A percentile compares a stretch with the other conserved stretches of the same genome.
These are phyloP conservation scores for Phodopus roborovskii DNA, from an alignment of 2,113 vertebrate species.

Conservation along the genomic window DNA sequence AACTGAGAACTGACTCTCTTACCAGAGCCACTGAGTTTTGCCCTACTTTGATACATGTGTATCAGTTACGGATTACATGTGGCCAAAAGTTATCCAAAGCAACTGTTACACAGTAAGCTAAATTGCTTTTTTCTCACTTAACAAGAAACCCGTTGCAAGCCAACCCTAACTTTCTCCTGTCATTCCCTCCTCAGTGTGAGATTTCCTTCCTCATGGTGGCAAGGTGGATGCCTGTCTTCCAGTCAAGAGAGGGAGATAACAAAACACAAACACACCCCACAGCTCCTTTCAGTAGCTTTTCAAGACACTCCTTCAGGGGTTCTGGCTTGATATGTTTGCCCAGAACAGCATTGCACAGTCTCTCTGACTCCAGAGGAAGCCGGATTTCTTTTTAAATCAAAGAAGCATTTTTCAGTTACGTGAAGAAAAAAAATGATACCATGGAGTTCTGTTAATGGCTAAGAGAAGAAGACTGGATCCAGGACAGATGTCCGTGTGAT, in stretches of 20 bases:
- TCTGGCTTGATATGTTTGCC: background rate
- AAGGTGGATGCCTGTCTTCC: background rate
- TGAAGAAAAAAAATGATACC: background rate
- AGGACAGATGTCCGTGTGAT: too few relatives aligned
- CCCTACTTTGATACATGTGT: background rate
- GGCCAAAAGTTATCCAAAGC: background rate
- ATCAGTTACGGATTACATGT: background rate
- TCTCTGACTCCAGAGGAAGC: background rate
- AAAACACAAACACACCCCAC: background rate
- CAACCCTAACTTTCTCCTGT: background rate
- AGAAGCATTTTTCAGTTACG: background rate
- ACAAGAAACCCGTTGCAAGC: background rate
- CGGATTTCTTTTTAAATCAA: background rate
- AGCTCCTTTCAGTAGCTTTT: background rate
- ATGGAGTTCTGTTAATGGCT: background rate
- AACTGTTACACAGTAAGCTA: background rate
- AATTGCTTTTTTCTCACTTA: background rate
- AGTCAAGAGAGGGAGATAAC: background rate
- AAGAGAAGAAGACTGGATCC: background rate
- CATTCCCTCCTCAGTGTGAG: background rate
- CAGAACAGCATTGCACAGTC: background rate
- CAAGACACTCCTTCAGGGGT: background rate
- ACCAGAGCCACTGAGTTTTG: background rate
- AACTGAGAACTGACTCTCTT: background rate
- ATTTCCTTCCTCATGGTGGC: background rate